A percentile compares a stretch with the other conserved stretches of the same genome.
These are phyloP conservation scores for Malurus leucopterus DNA, from an alignment of 2,797 vertebrate genomes.

Conservation along the genomic window DNA sequence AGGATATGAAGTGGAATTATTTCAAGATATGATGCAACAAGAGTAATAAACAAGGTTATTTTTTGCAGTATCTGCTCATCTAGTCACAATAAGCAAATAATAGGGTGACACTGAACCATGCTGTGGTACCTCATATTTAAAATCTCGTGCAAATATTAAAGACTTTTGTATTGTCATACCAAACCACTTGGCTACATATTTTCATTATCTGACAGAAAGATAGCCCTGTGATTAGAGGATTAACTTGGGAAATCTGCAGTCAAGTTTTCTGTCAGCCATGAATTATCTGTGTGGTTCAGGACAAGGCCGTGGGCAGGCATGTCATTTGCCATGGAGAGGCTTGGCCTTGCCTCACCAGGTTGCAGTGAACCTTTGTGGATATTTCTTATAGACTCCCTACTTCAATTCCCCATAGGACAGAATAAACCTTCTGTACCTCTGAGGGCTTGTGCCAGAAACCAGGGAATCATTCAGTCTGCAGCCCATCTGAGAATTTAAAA, in stretches of 20 bases:
- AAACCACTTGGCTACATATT: background rate
- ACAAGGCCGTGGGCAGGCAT: background rate
- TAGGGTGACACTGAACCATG: background rate
- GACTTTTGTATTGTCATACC: background rate
- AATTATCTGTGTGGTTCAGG: background rate
- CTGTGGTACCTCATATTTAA: rapidly evolving
- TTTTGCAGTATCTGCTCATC: background rate
- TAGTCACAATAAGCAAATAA: background rate
- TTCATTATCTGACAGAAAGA: background rate
- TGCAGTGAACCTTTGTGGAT: background rate
- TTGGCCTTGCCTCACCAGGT: background rate
- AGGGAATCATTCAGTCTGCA: background rate
- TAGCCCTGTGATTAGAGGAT: background rate
- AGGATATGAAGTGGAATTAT: background rate
- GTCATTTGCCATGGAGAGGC: background rate
- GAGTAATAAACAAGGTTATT: background rate
- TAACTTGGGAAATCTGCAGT: background rate
- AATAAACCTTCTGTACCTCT: background rate
- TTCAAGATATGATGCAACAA: background rate
- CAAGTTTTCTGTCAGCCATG: background rate
- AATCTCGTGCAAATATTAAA: background rate
- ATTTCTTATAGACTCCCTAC: background rate
- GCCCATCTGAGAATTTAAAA: background rate
- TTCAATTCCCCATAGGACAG: background rate
- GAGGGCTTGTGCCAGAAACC: background rate